Evolutionary conservation across 1,140 invertebrate species (phyloP), one percentile per base, ranked within the genome.

Genomic region (Drosophila novamexicana): DNA sequence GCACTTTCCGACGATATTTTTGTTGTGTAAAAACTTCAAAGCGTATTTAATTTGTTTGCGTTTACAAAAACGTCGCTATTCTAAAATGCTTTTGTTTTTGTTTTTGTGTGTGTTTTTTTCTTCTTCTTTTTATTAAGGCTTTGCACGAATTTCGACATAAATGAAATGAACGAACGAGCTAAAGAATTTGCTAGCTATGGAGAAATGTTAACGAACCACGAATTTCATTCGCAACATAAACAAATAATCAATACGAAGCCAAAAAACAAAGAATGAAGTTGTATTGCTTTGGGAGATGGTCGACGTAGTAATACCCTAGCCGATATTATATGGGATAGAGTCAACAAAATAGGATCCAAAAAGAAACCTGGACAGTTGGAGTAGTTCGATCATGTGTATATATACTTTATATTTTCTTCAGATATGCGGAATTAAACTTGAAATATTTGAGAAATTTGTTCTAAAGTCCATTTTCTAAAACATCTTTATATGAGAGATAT

Each of bases 71-170:
- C 72, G 76, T 77, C 79, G 75, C 57, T 79, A 58, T 40, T 42
- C 63, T 7, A 56, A 56, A 39, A 34, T 32, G 56, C 49, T 44
- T 80, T 71, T 63, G 63, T 75, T 69, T 64, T 63, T 69, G 34
- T 40, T 49, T 57, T 39, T 37, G 52, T 40, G 22, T 58, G 37
- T 49, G 36, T 52, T 32, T 59, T 50, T 45, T 32, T 32, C 54
- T 50, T 49, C 12, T 42, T 50, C n/a, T 3, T 37, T 64, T 75
- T 65, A 84, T 83, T 79, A 59, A 62, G 47, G 54, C 78, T 86
- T 79, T 61, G 83, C 72, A 88, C 83, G 82, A 86, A 77, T 83
- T 83, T 88, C 79, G 59, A 88, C 77, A 85, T 75, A 75, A 79
- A 67, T 45, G 32, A 67, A 67, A 64, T 68, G 56, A 59, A 59